Percentiles rank a stretch among this genome's conserved stretches.
Evolutionary conservation across 1,140 invertebrate genomes (phyloP).

Genomic region (Hycleus phaleratus): DNA sequence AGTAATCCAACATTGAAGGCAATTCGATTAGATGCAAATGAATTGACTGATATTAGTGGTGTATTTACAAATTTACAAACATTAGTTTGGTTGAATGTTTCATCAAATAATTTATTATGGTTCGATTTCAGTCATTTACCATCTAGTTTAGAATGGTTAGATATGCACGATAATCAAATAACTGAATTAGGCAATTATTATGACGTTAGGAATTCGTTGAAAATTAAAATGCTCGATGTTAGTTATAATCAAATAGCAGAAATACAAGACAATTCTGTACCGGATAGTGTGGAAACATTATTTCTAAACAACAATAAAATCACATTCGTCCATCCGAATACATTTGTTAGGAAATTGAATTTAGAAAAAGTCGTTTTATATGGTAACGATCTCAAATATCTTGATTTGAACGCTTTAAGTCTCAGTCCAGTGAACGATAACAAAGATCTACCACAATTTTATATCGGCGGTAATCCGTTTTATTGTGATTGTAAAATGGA

Average conservation of each 20-base stretch:
- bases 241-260: conserved; percentile 65
- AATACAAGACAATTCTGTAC: conserved; percentile 59
- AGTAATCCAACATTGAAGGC: conserved; percentile 57
- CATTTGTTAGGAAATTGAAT: conserved; percentile 61
- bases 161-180: conserved; percentile 60
- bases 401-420: conserved; percentile 64
- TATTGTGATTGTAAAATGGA: conserved; percentile 80
- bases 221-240: conserved; percentile 66
- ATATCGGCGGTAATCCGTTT: conserved; percentile 73
- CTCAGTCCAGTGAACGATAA: conserved; percentile 57
- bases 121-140: conserved; percentile 63
- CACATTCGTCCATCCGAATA: conserved; percentile 57
- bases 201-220: conserved; percentile 49
- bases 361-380: conserved; percentile 67
- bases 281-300: conserved; percentile 64
- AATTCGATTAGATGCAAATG: conserved; percentile 59
- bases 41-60: conserved; percentile 56
- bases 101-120: conserved; percentile 56
- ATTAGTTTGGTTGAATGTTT: conserved; percentile 64
- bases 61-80: conserved; percentile 56
- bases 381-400: conserved; percentile 63
- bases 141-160: conserved; percentile 59
- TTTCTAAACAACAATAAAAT: conserved; percentile 72
- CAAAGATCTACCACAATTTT: conserved; percentile 64
- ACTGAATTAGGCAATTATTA: conserved; percentile 61